A percentile compares a stretch with the other conserved stretches of the same genome.
These are phyloP conservation scores for Pygoscelis antarcticus DNA, from an alignment of 2,113 vertebrate species.

Conservation along the genomic window DNA sequence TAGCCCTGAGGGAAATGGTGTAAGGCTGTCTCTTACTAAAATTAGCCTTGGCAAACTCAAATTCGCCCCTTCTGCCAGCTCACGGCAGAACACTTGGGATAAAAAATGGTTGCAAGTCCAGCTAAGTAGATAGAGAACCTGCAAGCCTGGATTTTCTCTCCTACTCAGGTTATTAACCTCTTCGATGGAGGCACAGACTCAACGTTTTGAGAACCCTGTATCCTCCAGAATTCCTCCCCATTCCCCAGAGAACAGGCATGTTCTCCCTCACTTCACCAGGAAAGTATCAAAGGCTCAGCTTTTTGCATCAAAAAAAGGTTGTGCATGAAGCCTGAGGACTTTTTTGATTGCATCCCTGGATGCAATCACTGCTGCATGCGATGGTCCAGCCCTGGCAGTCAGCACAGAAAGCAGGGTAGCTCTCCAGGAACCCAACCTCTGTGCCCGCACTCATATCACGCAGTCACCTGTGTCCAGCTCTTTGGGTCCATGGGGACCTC, in stretches of 20 bases:
- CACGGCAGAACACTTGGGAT: not conserved
- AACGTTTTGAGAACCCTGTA: fast-evolving
- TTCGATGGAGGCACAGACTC: not conserved
- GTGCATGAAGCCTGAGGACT: not conserved
- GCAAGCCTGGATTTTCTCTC: not conserved
- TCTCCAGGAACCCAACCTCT: not conserved
- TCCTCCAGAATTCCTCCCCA: not conserved
- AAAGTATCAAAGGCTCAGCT: not conserved
- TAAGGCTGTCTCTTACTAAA: constrained; percentile 15
- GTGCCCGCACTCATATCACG: not conserved
- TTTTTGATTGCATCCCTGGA: not conserved
- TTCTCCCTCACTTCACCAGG: not conserved
- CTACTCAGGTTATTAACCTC: not conserved
- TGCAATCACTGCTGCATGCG: not conserved
- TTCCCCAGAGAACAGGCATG: not conserved
- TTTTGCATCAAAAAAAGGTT: not conserved
- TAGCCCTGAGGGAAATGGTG: not conserved
- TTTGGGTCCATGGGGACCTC: not conserved
- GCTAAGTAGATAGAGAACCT: not conserved
- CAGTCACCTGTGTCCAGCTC: not conserved
- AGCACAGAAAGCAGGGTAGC: not conserved
- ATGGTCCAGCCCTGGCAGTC: not conserved
- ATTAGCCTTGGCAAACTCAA: constrained; percentile 2
- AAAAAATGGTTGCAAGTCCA: not conserved
- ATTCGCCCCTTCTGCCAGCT: not conserved